phyloP scores from a whole-genome alignment of 2,888 invertebrate genomes.

The Hypomecis punctinalis region DNA sequence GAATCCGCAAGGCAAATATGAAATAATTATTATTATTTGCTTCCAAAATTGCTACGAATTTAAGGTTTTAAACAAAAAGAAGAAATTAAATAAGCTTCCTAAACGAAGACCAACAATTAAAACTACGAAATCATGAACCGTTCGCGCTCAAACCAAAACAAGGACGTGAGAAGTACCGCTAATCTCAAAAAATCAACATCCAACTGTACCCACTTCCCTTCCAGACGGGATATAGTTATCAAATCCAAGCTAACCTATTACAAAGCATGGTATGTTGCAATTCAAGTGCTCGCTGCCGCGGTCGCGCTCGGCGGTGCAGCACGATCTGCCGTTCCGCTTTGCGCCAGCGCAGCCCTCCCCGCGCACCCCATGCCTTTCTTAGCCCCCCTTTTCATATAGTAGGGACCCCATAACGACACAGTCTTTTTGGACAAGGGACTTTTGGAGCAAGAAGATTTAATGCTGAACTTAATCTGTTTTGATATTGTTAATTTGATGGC shows the following conservation, averaged over 20 bases:
- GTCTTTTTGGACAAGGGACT: background rate
- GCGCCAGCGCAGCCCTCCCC: conserved; percentile 65
- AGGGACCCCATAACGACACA: conserved; percentile 28
- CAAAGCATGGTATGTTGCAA: conserved; percentile 76
- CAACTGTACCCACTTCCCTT: conserved; percentile 17
- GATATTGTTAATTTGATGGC: too few species aligned
- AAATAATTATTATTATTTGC: too few species aligned
- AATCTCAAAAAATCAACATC: conserved; percentile 10
- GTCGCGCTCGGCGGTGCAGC: conserved; percentile 84
- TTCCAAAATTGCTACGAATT: too few species aligned
- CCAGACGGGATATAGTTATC: conserved; percentile 27
- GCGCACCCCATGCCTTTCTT: conserved; percentile 51
- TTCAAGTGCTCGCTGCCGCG: conserved; percentile 75
- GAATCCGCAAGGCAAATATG: too few species aligned
- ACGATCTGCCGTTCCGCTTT: conserved; percentile 84
- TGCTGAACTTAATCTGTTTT: too few species aligned
- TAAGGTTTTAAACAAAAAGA: too few species aligned
- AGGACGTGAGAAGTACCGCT: background rate
- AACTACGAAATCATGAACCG: too few species aligned
- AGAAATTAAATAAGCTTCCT: too few species aligned
- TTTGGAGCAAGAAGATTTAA: background rate
- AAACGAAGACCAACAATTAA: too few species aligned
- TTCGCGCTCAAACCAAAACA: background rate
- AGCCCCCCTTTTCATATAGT: conserved; percentile 47
- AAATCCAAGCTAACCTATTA: conserved; percentile 55